Base-by-base conservation (phyloP, 2,888 invertebrate species). In the Busseola fusca region DNA sequence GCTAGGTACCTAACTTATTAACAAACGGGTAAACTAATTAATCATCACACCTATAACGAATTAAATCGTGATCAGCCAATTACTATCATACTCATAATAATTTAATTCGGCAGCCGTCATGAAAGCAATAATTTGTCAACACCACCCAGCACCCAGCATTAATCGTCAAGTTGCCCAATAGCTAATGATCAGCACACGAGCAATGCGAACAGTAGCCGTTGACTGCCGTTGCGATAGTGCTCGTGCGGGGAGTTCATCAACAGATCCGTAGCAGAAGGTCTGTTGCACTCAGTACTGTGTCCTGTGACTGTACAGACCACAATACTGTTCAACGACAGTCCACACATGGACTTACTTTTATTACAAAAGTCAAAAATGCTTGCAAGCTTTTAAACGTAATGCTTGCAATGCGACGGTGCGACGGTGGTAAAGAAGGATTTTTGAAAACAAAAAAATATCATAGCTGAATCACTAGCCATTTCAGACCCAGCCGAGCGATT, bases 61-160 rank as follows among this genome's bases (percentile, higher is more conserved):
- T 82, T 30, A 59, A 65, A 80, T 83, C 82, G 85, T 85, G 82
- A 57, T 30, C 27, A 42, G 60, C 40, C 64, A 70, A 76, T 84
- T 83, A 78, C 25, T 70, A 64, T 27, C 21, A n/a, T 12, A 52
- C 10, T n/a, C 27, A 45, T 21, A 56, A 40, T 69, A 69, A 69
- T 75, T 68, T 57, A 54, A 84, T 81, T 84, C 70, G 57, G 48
- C 21, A 67, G 65, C 42, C 45, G 63, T 52, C 72, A 70, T 67
- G 62, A 70, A 62, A 73, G 69, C 58, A 74, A 73, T 76, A 56
- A 81, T 76, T 81, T 84, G 84, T 85, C 86, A 78, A 84, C 84
- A 67, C 21, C 59, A 52, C 37, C n/a, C n/a, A n/a, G n/a, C 72
- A 67, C 66, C 75, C 27, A 64, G 56, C 63, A 57, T 52, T 82